Conservation (phyloP, 2,888 invertebrate species). For the Muschampia plurimacula region DNA sequence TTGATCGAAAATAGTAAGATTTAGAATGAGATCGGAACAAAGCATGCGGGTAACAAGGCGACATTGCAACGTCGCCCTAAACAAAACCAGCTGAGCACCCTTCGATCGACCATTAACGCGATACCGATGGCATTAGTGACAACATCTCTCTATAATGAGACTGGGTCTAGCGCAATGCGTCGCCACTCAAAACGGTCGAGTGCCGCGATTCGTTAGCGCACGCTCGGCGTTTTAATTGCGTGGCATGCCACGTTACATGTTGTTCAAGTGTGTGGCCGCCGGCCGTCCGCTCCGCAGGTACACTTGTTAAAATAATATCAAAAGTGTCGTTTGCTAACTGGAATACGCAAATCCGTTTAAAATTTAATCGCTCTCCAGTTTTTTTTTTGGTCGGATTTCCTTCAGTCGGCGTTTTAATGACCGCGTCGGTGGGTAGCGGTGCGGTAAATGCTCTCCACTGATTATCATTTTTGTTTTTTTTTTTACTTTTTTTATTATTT, state of each 20-base stretch:
- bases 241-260: conserved; percentile 19
- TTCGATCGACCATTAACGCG: conserved; percentile 29
- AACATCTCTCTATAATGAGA: conserved; percentile 23
- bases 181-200: conserved; percentile 26
- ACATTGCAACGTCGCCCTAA: conserved; percentile 1
- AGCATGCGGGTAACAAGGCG: not conserved
- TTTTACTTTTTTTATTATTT: not conserved
- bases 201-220: conserved; percentile 30
- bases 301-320: conserved; percentile 32
- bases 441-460: conserved; percentile 17
- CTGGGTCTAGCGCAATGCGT: conserved; percentile 22
- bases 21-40: not conserved
- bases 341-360: conserved; percentile 31
- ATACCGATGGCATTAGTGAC: conserved; percentile 24
- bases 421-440: not conserved
- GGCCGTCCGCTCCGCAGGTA: not conserved
- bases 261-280: conserved; percentile 33
- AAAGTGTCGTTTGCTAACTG: conserved; percentile 20
- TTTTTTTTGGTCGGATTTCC: conserved; percentile 26
- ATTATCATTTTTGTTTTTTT: conserved; percentile 23
- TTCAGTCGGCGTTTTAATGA: conserved; percentile 28
- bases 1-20: no score
- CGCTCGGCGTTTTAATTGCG: conserved; percentile 32
- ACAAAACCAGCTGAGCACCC: conserved; percentile 23
- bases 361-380: conserved; percentile 34